phyloP scores from a whole-genome alignment of 2,113 vertebrate species.

The Euleptes europaea region DNA sequence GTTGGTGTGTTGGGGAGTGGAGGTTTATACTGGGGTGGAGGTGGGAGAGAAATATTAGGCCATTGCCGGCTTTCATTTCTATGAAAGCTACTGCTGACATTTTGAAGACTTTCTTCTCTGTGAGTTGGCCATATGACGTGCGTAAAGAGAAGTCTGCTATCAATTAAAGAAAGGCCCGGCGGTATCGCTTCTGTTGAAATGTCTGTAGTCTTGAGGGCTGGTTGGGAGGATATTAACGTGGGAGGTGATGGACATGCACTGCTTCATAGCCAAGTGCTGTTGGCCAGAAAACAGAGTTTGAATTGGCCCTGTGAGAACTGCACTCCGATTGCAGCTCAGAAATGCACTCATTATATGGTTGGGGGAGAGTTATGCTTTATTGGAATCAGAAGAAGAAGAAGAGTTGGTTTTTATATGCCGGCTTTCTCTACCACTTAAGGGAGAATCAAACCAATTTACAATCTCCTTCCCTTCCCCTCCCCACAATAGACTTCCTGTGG shows the following conservation, averaged over 20 bases:
- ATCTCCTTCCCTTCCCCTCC: too few species aligned
- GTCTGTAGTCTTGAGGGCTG: neutral
- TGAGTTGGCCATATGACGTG: neutral
- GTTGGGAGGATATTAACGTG: neutral
- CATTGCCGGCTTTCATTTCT: neutral
- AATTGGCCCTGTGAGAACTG: neutral
- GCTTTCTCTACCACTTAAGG: too few species aligned
- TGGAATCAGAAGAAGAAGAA: too few species aligned
- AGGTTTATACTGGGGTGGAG: neutral
- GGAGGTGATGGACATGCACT: neutral
- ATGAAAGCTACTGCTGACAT: neutral
- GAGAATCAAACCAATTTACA: too few species aligned
- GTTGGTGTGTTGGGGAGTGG: neutral
- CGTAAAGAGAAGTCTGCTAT: neutral
- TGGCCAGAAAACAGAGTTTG: neutral
- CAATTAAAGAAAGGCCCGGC: neutral
- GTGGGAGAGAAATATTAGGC: neutral
- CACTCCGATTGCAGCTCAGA: too few species aligned
- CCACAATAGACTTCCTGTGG: too few species aligned
- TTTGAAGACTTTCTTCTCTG: constrained; percentile 1
- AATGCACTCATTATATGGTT: neutral
- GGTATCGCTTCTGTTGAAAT: neutral
- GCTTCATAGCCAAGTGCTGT: neutral
- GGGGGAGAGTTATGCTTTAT: too few species aligned
- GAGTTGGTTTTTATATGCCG: too few species aligned